phyloP scores from a whole-genome alignment of 2,797 vertebrate genomes.

The Pantherophis vulpinus region DNA sequence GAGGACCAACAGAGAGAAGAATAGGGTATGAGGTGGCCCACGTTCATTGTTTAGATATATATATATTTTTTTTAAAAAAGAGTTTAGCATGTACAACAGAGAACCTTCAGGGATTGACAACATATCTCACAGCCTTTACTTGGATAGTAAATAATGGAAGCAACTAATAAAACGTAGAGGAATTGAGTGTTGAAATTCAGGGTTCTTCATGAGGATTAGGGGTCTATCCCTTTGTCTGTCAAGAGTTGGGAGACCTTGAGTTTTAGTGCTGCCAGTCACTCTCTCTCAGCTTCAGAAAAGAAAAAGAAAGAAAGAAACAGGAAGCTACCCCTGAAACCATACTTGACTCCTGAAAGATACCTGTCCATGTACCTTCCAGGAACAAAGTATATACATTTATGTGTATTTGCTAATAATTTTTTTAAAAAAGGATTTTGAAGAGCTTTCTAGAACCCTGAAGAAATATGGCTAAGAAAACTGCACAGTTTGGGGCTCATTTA shows the following conservation, averaged over 20 bases:
- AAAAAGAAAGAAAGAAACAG: background rate
- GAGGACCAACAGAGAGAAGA: background rate
- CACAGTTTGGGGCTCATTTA: background rate
- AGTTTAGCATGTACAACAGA: background rate
- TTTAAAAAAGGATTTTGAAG: background rate
- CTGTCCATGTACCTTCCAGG: background rate
- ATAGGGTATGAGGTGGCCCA: background rate
- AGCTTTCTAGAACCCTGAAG: background rate
- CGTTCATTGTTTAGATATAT: background rate
- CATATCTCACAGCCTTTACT: background rate
- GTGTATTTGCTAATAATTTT: background rate
- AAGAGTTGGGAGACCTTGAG: background rate
- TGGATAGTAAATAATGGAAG: background rate
- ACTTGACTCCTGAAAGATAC: background rate
- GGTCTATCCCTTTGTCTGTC: background rate
- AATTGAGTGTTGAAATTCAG: background rate
- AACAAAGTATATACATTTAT: background rate
- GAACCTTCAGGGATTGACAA: background rate
- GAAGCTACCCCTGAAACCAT: background rate
- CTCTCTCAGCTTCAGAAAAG: background rate
- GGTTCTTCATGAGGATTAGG: background rate
- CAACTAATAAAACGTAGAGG: background rate
- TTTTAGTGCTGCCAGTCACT: background rate
- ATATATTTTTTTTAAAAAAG: background rate
- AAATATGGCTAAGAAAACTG: background rate